Percentiles rank a stretch among this genome's conserved stretches.
Conservation (phyloP, 1,140 invertebrate genomes). For the Teleogryllus occipitalis region DNA sequence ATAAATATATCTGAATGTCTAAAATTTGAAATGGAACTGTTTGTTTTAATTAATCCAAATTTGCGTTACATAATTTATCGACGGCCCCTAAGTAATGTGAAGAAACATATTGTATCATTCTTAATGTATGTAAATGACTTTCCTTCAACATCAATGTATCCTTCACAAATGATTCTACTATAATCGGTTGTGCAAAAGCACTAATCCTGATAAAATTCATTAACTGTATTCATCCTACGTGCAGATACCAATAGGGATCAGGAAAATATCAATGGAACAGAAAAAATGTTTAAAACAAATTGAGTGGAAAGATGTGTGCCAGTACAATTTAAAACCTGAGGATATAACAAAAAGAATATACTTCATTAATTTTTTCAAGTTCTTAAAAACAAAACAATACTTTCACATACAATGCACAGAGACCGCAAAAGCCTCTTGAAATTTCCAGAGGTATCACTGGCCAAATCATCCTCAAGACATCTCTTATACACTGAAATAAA, state of each 20-base stretch:
- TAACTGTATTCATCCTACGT: background rate
- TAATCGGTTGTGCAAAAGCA: too few relatives aligned
- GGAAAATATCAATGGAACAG: background rate
- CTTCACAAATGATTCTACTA: too few relatives aligned
- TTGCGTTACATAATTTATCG: too few relatives aligned
- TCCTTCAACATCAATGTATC: too few relatives aligned
- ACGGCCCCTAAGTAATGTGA: too few relatives aligned
- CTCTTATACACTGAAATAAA: conserved; percentile 54
- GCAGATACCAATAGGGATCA: background rate
- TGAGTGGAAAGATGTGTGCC: too few relatives aligned
- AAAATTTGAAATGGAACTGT: too few relatives aligned
- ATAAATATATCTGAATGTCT: too few relatives aligned
- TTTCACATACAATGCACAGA: conserved; percentile 44
- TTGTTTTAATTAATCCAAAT: too few relatives aligned
- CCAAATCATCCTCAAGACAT: conserved; percentile 68
- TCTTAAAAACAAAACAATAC: background rate
- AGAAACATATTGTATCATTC: too few relatives aligned
- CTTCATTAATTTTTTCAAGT: background rate
- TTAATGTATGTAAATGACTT: too few relatives aligned
- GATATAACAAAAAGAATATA: background rate
- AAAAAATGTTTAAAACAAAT: too few relatives aligned
- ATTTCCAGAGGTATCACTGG: conserved; percentile 72
- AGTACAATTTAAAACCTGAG: background rate
- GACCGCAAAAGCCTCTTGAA: conserved; percentile 77
- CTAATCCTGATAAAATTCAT: background rate